Conservation (phyloP, 2,888 invertebrate genomes). For the Lydus trimaculatus region DNA sequence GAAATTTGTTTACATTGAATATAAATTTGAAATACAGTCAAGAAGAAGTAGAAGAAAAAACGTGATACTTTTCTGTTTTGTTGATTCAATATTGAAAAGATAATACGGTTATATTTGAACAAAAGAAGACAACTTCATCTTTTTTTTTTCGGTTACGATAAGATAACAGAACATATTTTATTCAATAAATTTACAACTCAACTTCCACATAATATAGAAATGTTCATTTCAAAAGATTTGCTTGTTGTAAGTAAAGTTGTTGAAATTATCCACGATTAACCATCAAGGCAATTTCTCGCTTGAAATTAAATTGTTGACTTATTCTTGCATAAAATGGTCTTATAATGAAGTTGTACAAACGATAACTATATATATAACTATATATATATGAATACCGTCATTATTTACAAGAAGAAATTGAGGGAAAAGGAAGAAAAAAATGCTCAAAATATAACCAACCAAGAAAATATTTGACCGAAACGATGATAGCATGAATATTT, state of each 20-base stretch:
- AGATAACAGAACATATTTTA: no score
- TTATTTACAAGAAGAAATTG: background rate
- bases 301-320: constrained; percentile 13
- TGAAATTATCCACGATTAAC: background rate
- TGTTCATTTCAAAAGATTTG: background rate
- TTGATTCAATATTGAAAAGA: background rate
- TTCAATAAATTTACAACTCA: no score
- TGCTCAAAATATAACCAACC: background rate
- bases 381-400: background rate
- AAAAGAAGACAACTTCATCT: no score
- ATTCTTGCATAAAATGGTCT: constrained; percentile 16
- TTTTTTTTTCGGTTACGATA: no score
- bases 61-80: background rate
- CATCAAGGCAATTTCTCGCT: constrained; percentile 1
- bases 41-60: background rate
- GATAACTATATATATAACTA: no score
- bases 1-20: constrained; percentile 4
- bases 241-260: background rate
- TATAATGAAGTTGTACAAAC: constrained; percentile 16
- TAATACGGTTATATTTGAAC: background rate
- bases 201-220: background rate
- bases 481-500: constrained; percentile 24
- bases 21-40: background rate
- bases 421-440: background rate
- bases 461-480: background rate